Conservation (phyloP, 1,140 invertebrate species). For the Ceratosolen fusciceps region DNA sequence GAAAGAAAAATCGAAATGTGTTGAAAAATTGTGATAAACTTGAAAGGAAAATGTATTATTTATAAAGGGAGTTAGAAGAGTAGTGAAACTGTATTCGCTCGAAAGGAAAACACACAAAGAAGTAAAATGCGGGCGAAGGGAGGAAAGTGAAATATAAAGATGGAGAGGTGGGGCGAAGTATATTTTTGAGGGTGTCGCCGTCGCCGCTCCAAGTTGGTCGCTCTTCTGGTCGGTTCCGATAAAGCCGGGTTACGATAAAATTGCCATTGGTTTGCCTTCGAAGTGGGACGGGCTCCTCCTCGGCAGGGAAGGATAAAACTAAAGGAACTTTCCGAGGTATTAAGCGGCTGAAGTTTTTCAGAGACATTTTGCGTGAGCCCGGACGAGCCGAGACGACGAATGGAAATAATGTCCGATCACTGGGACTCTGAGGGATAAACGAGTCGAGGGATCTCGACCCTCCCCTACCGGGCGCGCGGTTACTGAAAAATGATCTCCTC, state of each 20-base stretch:
- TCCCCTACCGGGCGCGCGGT: too few species aligned
- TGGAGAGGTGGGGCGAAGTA: background rate
- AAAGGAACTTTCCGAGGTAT: background rate
- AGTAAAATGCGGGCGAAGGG: background rate
- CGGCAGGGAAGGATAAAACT: too few species aligned
- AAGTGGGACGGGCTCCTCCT: background rate
- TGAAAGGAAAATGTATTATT: background rate
- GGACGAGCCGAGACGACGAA: background rate
- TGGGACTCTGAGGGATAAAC: constrained; percentile 13
- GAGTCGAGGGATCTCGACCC: background rate
- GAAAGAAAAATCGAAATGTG: too few species aligned
- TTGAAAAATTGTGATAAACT: background rate
- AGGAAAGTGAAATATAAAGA: background rate
- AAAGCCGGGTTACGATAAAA: background rate
- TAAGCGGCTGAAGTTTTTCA: background rate
- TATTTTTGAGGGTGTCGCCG: constrained; percentile 8
- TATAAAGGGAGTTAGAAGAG: background rate
- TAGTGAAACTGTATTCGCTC: background rate
- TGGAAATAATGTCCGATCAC: constrained; percentile 1
- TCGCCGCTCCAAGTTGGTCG: background rate
- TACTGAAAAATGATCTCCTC: constrained; percentile 17
- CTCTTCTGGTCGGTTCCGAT: background rate
- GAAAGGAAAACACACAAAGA: background rate
- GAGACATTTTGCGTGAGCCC: background rate
- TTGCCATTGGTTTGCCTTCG: background rate